A percentile compares a stretch with the other conserved stretches of the same genome.
Evolutionary conservation across 1,140 invertebrate genomes (phyloP).

Genomic region (Polypedilum pembai): DNA sequence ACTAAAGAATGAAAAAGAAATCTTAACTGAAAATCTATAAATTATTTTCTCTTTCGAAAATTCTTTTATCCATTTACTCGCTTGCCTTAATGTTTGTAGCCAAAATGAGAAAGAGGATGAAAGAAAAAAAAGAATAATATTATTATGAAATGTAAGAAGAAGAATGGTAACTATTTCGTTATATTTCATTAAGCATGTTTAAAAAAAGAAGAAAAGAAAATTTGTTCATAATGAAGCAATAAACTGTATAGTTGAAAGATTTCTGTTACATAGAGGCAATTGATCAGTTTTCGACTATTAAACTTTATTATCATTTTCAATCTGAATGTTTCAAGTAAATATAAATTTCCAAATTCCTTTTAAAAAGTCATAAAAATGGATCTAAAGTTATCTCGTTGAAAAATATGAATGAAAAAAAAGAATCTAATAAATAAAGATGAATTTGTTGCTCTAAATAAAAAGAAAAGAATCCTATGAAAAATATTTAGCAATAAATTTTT

Average conservation of each 20-base stretch:
- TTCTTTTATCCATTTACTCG: not conserved
- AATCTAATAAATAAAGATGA: slow-evolving; percentile 1
- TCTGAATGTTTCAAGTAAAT: not conserved
- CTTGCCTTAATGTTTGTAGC: slow-evolving; percentile 16
- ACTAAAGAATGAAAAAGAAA: no score
- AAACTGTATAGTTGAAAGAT: slow-evolving; percentile 7
- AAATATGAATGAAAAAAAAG: slow-evolving; percentile 5
- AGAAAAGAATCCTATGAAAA: no score
- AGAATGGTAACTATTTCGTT: slow-evolving; percentile 11
- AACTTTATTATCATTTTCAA: slow-evolving; percentile 12
- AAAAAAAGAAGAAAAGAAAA: not conserved
- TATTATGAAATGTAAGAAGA: not conserved
- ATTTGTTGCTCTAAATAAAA: slow-evolving; percentile 7
- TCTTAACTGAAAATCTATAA: not conserved
- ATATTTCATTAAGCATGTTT: not conserved
- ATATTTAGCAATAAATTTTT: no score
- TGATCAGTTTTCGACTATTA: not conserved
- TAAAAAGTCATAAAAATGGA: not conserved
- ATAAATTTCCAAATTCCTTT: not conserved
- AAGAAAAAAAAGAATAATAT: not conserved
- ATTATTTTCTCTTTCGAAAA: not conserved
- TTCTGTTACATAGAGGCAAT: slow-evolving; percentile 13
- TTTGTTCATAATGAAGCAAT: slow-evolving; percentile 12
- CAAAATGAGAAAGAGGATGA: not conserved
- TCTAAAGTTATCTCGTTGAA: slow-evolving; percentile 8